phyloP scores from a whole-genome alignment of 2,888 invertebrate species.

The Cryptus armator region DNA sequence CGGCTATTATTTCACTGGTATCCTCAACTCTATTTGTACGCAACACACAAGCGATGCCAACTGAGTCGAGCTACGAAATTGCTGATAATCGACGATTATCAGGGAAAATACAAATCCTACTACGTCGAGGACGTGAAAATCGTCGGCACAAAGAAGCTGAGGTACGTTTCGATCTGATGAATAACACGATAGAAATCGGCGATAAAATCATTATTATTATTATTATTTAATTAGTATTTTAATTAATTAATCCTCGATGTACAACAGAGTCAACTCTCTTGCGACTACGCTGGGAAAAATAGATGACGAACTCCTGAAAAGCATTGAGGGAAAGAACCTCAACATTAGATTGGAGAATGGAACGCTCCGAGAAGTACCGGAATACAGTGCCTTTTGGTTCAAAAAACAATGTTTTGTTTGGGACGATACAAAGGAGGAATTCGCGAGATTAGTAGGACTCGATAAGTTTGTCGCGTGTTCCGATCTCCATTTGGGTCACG shows the following conservation, averaged over 20 bases:
- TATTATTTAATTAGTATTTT: no score
- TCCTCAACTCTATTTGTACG: conserved; percentile 86
- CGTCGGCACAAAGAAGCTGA: conserved; percentile 80
- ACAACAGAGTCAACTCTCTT: conserved; percentile 68
- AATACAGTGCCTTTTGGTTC: conserved; percentile 85
- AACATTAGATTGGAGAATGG: conserved; percentile 82
- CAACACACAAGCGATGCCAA: conserved; percentile 86
- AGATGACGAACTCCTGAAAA: conserved; percentile 74
- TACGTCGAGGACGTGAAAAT: conserved; percentile 85
- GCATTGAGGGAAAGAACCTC: conserved; percentile 75
- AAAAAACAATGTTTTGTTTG: conserved; percentile 87
- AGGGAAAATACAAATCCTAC: conserved; percentile 86
- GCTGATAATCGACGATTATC: conserved; percentile 86
- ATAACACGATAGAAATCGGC: no score
- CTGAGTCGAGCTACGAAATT: conserved; percentile 86
- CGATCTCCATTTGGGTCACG: conserved; percentile 81
- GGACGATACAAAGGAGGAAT: conserved; percentile 85
- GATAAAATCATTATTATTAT: no score
- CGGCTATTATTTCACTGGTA: conserved; percentile 88
- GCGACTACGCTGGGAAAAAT: conserved; percentile 58
- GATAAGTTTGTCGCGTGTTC: conserved; percentile 84
- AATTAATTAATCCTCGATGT: neutral
- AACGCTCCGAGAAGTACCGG: conserved; percentile 78
- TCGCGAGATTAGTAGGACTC: conserved; percentile 85
- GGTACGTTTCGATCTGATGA: conserved; percentile 75